A percentile compares a stretch with the other conserved stretches of the same genome.
phyloP scores from a whole-genome alignment of 2,888 invertebrate species.

The Drosophila siamana region DNA sequence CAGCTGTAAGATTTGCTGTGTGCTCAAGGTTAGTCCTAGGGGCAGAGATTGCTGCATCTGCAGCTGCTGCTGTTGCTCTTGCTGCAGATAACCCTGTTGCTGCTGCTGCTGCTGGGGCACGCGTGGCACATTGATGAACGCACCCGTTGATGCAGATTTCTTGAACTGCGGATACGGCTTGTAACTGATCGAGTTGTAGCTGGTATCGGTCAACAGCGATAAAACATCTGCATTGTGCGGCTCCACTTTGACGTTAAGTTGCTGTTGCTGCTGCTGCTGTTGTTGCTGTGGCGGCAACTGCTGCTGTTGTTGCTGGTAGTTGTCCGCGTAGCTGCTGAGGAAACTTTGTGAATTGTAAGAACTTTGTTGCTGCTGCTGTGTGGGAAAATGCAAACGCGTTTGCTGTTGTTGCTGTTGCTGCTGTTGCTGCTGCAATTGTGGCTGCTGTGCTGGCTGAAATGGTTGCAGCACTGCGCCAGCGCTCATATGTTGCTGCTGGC shows the following conservation, averaged over 20 bases:
- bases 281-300: constrained; percentile 54
- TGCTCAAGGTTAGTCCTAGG: constrained; percentile 53
- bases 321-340: constrained; percentile 55
- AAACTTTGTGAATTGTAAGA: constrained; percentile 60
- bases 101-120: constrained; percentile 52
- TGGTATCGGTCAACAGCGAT: constrained; percentile 69
- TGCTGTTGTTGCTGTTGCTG: constrained; percentile 62
- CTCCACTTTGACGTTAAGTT: constrained; percentile 82
- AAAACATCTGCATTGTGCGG: constrained; percentile 76
- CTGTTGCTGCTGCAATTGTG: constrained; percentile 65
- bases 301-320: constrained; percentile 61
- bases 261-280: constrained; percentile 55
- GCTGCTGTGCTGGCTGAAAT: constrained; percentile 71
- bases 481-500: constrained; percentile 73
- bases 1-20: constrained; percentile 67
- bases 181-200: constrained; percentile 68
- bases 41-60: constrained; percentile 69
- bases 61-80: constrained; percentile 61
- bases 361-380: constrained; percentile 54
- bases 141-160: constrained; percentile 83
- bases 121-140: constrained; percentile 81
- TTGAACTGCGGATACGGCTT: constrained; percentile 84
- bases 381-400: constrained; percentile 61
- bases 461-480: constrained; percentile 64
- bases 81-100: constrained; percentile 68